phyloP scores from a whole-genome alignment of 1,140 invertebrate species.

The Drepana arcuata region DNA sequence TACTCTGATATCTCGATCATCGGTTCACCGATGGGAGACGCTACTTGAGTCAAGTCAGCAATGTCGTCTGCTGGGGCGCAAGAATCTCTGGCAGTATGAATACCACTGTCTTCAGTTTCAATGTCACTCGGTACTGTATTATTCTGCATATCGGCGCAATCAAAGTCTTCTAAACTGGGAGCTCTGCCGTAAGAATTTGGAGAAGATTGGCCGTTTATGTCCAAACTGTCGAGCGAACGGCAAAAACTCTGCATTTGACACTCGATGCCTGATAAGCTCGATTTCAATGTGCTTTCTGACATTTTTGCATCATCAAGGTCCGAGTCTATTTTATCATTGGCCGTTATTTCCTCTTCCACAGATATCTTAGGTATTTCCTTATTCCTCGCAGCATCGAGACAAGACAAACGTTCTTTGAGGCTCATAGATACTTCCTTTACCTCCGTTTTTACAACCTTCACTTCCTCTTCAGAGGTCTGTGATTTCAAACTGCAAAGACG shows the following conservation, averaged over 20 bases:
- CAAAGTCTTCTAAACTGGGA: slow-evolving; percentile 78
- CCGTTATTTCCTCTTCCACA: slow-evolving; percentile 50
- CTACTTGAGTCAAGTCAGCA: slow-evolving; percentile 66
- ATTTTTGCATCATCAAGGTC: slow-evolving; percentile 37
- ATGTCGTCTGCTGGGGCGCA: slow-evolving; percentile 83
- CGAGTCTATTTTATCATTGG: slow-evolving; percentile 38
- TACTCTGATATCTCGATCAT: slow-evolving; percentile 63
- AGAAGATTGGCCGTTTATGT: slow-evolving; percentile 68
- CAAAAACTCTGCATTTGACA: slow-evolving; percentile 73
- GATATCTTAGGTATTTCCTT: slow-evolving; percentile 68
- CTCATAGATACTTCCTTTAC: slow-evolving; percentile 68
- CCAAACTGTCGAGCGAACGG: slow-evolving; percentile 77
- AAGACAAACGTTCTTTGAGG: slow-evolving; percentile 73
- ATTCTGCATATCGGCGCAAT: slow-evolving; percentile 66
- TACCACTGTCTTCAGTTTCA: slow-evolving; percentile 85
- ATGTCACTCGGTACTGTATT: slow-evolving; percentile 74
- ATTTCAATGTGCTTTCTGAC: slow-evolving; percentile 53
- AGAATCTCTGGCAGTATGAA: slow-evolving; percentile 85
- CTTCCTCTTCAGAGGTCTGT: slow-evolving; percentile 68
- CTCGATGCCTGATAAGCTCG: slow-evolving; percentile 51
- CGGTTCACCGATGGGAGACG: slow-evolving; percentile 61
- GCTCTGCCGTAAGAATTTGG: slow-evolving; percentile 76
- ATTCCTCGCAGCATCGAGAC: slow-evolving; percentile 66
- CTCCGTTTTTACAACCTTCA: slow-evolving; percentile 46
- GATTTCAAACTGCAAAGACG: slow-evolving; percentile 73